Evolutionary conservation across 2,113 vertebrate species (phyloP), one percentile per base, ranked within the genome.

Genomic region (Pandion haliaetus): DNA sequence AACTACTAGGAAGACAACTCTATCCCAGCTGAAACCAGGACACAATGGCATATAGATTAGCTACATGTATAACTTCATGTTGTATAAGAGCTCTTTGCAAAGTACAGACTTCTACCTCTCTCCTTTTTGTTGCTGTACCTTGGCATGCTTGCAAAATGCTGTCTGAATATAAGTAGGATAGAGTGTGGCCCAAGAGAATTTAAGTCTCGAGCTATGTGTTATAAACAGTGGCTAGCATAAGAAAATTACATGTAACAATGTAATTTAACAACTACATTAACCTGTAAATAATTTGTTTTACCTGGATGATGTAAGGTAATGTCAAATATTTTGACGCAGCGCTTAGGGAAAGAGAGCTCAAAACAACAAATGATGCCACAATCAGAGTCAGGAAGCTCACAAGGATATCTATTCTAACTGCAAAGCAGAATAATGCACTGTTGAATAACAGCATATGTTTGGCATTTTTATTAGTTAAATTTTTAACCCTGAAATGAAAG

Each of bases 241-340:
- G 59, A 69, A 55, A 74, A 69, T 54, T 44, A n/a, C 31, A 28
- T 40, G 32, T 6, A 67, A 70, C 13, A 93, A 31, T 8, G 17
- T 73, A 59, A 65, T 66, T 71, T 62, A 70, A 86, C 49, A 44
- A 29, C 58, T 24, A 42, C 17, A 15, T 76, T 58, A 71, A 24
- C 38, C 21, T 55, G 19, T 17, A 26, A 47, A 45, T 45, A 23
- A 45, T n/a, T 49, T 49, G 17, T 34, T 61, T 86, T 95, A 98
- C 98, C 98, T 99, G 98, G 83, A 98, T 98, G 42, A 98, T 98
- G 66, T 98, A 99, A 59, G 98, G 97, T 72, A 99, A 47, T 5
- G 98, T 98, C 94, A 99, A 96, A 85, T 98, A 99, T 95, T 99
- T 99, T 65, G 97, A 86, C 24, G 98, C 70, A 29, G 98, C 77